Base-by-base conservation (phyloP, 1,140 invertebrate genomes). In the Ylistrum balloti region DNA sequence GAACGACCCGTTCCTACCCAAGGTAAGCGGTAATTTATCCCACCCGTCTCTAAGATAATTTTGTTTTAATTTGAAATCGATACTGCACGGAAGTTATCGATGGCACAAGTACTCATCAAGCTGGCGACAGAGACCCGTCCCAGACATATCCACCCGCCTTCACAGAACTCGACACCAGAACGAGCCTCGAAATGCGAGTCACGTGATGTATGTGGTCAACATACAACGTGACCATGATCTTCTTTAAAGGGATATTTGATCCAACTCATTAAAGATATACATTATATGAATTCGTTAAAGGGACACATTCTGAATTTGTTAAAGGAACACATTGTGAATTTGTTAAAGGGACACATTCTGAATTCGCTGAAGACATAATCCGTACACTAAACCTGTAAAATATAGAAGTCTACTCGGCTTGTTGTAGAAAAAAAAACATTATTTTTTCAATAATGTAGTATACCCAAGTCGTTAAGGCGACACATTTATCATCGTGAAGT, bases 41-140 rank as follows among this genome's bases (percentile, higher is more conserved):
- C 17, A 17, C n/a, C 22, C 9, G 22, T 74, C 22, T 74, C n/a
- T 28, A 5, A n/a, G 22, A 28, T 74, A 74, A 74, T 74, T 74
- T 74, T 74, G 56, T 74, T 74, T 74, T 74, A 74, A 74, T 74
- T 74, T 74, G 56, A 74, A 74, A 74, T 74, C 56, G 56, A 74
- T 74, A 22, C 56, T 28, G 22, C 5, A 28, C n/a, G 56, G 56
- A 74, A 28, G 56, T 74, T n/a, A 74, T 28, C n/a, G n/a, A 74
- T 74, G 56, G 11, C 17, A 1, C 56, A 5, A 3, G 56, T 74
- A 74, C 56, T 74, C 56, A 74, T 74, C 56, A 74, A 74, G 56
- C 56, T 74, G 56, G 56, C 56, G 56, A 74, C 56, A 74, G 56
- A 0, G n/a, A 1, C n/a, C 22, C 5, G 22, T 28, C n/a, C 56